Evolutionary conservation across 2,888 invertebrate genomes (phyloP).

Genomic region (Pycnomerus fuliginosus): DNA sequence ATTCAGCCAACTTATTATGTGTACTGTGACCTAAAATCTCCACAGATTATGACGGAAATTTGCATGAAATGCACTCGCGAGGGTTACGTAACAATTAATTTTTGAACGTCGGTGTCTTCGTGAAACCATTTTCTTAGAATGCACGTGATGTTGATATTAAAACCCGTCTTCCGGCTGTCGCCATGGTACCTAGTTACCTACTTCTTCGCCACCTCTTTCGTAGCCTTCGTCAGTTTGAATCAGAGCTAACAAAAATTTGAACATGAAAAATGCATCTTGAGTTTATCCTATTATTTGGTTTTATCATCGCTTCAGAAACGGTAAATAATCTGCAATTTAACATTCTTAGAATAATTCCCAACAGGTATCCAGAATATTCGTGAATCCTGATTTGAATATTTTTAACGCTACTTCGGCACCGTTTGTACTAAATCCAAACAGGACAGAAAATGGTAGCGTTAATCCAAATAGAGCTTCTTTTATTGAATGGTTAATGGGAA

Average conservation of each 20-base stretch:
- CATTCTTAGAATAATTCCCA: too few species aligned
- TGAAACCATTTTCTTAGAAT: too few species aligned
- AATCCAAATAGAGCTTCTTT: conserved; percentile 28
- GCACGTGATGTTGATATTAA: conserved; percentile 15
- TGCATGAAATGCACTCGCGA: conserved; percentile 17
- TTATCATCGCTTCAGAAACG: too few species aligned
- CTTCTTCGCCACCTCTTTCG: conserved; percentile 17
- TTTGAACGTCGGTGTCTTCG: too few species aligned
- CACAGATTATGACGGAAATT: conserved; percentile 1
- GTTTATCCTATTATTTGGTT: too few species aligned
- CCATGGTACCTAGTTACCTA: conserved; percentile 26
- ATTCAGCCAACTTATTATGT: conserved; percentile 24
- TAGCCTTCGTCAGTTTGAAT: conserved; percentile 12
- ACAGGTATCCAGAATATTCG: too few species aligned
- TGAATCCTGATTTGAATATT: too few species aligned
- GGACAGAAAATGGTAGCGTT: not conserved
- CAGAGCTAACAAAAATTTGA: too few species aligned
- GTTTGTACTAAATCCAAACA: conserved; percentile 14
- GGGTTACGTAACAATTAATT: conserved; percentile 19
- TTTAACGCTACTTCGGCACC: conserved; percentile 12
- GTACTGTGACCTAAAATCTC: conserved; percentile 19
- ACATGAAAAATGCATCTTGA: too few species aligned
- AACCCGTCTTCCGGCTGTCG: conserved; percentile 17
- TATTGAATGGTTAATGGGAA: conserved; percentile 46
- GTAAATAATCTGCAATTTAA: too few species aligned